Percentiles rank a stretch among this genome's conserved stretches.
These are phyloP conservation scores for Noctua comes DNA, from an alignment of 2,888 invertebrate species.

Conservation along the genomic window DNA sequence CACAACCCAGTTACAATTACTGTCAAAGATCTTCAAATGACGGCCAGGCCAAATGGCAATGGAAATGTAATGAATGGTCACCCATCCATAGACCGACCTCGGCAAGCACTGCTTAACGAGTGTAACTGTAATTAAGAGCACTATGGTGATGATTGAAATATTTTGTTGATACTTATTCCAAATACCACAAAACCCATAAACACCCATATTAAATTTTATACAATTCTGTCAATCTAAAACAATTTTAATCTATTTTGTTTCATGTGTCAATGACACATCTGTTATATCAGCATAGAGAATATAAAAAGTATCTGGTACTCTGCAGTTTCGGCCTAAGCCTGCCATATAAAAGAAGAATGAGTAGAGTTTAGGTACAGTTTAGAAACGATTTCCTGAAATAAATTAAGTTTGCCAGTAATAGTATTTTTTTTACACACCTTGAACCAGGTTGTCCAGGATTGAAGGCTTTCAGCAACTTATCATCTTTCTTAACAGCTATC, in stretches of 20 bases:
- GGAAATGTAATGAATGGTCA: background rate
- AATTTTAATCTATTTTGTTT: background rate
- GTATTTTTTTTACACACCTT: conserved; percentile 70
- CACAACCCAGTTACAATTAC: background rate
- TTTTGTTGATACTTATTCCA: background rate
- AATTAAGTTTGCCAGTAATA: background rate
- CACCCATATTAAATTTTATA: background rate
- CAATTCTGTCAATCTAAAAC: background rate
- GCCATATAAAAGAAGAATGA: background rate
- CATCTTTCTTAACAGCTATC: conserved; percentile 87
- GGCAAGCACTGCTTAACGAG: background rate
- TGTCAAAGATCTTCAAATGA: background rate
- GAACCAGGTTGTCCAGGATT: conserved; percentile 80
- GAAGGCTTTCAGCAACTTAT: conserved; percentile 86
- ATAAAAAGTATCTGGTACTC: background rate
- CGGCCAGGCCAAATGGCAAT: background rate
- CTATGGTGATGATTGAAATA: background rate
- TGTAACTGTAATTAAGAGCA: background rate
- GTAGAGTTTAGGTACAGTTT: background rate
- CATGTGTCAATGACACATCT: background rate
- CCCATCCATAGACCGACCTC: background rate
- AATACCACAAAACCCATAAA: background rate
- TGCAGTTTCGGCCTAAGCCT: background rate
- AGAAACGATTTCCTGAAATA: background rate
- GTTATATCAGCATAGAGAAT: background rate